These are phyloP conservation scores for Phyllotis vaccarum DNA, from an alignment of 2,797 vertebrate genomes.

Conservation along the genomic window DNA sequence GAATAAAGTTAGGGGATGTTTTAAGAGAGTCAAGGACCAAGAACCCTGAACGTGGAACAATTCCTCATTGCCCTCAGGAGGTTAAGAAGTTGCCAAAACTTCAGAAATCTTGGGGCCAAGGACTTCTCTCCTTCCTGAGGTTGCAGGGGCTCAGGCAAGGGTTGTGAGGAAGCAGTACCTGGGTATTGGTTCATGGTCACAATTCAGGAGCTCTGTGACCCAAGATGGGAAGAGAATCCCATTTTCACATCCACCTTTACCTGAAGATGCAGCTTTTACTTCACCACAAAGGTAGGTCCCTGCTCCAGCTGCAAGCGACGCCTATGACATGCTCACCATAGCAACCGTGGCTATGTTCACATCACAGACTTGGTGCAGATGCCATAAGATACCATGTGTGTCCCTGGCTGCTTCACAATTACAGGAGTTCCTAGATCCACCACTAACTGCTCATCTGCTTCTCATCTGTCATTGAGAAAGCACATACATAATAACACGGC, in stretches of 20 bases:
- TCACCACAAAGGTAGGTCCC: not conserved
- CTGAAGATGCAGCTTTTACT: not conserved
- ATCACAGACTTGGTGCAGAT: not conserved
- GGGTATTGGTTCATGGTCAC: not conserved
- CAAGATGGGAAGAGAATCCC: not conserved
- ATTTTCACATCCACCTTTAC: not conserved
- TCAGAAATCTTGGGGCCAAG: rapidly evolving
- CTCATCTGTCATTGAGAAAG: not conserved
- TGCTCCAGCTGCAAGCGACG: not conserved
- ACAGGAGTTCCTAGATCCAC: not conserved
- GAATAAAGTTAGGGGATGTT: not conserved
- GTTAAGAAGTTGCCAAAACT: not conserved
- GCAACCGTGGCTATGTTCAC: not conserved
- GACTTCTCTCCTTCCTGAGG: not conserved
- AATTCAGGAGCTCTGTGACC: not conserved
- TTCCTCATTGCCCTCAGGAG: rapidly evolving
- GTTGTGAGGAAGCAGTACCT: not conserved
- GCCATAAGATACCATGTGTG: not conserved
- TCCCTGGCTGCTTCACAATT: not conserved
- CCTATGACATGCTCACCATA: not conserved
- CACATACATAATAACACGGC: rapidly evolving
- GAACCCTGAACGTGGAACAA: not conserved
- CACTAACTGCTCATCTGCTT: not conserved
- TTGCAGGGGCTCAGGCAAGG: not conserved
- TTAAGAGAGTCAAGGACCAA: not conserved